These are phyloP conservation scores for Erinaceus europaeus DNA, from an alignment of 2,113 vertebrate species.

Conservation along the genomic window DNA sequence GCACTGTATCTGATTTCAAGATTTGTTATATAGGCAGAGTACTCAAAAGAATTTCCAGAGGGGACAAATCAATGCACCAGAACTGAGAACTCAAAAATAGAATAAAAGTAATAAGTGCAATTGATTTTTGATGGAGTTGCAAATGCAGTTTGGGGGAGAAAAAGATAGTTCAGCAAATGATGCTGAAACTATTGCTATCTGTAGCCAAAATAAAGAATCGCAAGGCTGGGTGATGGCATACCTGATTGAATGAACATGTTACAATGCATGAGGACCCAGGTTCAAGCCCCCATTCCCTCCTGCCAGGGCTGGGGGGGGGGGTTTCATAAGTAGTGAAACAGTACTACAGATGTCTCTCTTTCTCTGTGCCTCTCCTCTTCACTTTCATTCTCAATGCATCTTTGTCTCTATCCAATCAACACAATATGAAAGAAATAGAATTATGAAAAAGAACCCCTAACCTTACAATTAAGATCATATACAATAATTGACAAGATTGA, in stretches of 20 bases:
- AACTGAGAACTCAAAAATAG: constrained; percentile 30
- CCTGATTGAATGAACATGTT: too few relatives aligned
- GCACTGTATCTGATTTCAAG: not conserved
- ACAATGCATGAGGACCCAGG: too few relatives aligned
- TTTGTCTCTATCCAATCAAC: too few relatives aligned
- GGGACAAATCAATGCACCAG: not conserved
- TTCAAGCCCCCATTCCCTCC: too few relatives aligned
- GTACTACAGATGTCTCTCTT: too few relatives aligned
- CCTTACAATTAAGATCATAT: not conserved
- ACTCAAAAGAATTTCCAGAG: constrained; percentile 40
- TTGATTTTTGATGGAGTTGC: constrained; percentile 36
- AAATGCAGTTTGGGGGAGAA: constrained; percentile 24
- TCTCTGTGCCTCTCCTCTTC: too few relatives aligned
- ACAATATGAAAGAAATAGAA: too few relatives aligned
- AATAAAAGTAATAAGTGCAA: constrained; percentile 18
- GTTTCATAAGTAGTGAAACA: too few relatives aligned
- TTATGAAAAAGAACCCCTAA: not conserved
- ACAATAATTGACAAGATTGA: not conserved
- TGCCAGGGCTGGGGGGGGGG: too few relatives aligned
- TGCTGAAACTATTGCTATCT: not conserved
- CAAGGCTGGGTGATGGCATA: too few relatives aligned
- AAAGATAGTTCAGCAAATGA: not conserved
- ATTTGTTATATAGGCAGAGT: not conserved
- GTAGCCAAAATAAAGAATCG: not conserved
- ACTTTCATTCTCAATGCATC: too few relatives aligned